phyloP scores from a whole-genome alignment of 1,140 invertebrate species.

The Sipha flava region DNA sequence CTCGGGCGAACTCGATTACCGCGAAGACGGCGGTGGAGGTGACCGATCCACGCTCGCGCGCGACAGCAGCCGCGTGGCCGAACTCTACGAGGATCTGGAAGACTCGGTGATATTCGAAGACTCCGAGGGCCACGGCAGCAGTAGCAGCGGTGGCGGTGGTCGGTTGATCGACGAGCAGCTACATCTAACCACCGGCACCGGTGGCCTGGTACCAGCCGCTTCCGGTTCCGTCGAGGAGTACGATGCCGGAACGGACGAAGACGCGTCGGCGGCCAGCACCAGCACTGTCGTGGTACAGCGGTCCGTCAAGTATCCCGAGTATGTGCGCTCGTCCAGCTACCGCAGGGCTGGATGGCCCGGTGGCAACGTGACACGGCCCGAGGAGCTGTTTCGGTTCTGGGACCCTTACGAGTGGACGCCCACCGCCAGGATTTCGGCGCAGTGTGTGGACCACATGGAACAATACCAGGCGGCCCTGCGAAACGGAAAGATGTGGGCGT shows the following conservation, averaged over 20 bases:
- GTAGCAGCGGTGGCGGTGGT: neutral
- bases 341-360: neutral
- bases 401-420: constrained; percentile 1
- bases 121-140: neutral
- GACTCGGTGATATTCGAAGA: constrained; percentile 13
- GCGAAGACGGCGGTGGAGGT: neutral
- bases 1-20: neutral
- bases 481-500: constrained; percentile 57
- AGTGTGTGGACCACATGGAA: constrained; percentile 54
- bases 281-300: neutral
- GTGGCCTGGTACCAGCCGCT: neutral
- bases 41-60: neutral
- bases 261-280: neutral
- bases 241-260: neutral
- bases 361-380: neutral
- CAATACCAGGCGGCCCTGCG: constrained; percentile 54
- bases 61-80: neutral
- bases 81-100: neutral
- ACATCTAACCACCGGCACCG: neutral
- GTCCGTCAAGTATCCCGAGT: neutral
- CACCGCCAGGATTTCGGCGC: constrained; percentile 37
- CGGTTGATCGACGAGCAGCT: neutral
- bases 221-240: neutral
- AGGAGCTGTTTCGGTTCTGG: constrained; percentile 12
- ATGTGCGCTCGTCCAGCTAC: constrained; percentile 5